A percentile compares a stretch with the other conserved stretches of the same genome.
phyloP scores from a whole-genome alignment of 2,797 vertebrate genomes.

The Chaetodon trifasciatus region DNA sequence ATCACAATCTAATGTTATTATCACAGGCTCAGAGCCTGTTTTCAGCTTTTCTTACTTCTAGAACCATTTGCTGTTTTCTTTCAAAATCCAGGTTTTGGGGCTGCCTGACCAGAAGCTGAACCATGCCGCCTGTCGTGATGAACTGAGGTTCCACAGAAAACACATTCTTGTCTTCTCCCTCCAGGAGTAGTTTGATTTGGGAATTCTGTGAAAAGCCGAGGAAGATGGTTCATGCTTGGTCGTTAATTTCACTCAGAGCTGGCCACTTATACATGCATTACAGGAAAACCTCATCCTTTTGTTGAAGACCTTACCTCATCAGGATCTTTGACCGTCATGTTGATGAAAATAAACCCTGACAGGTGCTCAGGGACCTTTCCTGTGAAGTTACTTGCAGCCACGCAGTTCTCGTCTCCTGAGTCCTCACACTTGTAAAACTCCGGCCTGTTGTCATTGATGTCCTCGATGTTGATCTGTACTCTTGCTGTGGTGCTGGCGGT shows the following conservation, averaged over 20 bases:
- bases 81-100: conserved; percentile 89
- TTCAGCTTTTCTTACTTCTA: conserved; percentile 84
- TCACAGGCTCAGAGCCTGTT: background rate
- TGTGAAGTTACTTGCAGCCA: conserved; percentile 71
- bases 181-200: conserved; percentile 82
- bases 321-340: conserved; percentile 86
- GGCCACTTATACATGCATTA: background rate
- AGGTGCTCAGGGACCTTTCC: conserved; percentile 88
- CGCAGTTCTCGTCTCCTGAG: conserved; percentile 65
- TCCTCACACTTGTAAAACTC: conserved; percentile 88
- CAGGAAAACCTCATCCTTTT: background rate
- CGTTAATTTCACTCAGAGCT: background rate
- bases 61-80: conserved; percentile 72
- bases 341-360: conserved; percentile 80
- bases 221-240: background rate
- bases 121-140: conserved; percentile 61
- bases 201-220: conserved; percentile 78
- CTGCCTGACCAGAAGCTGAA: conserved; percentile 87
- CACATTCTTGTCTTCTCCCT: conserved; percentile 76
- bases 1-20: background rate
- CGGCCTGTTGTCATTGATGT: conserved; percentile 92
- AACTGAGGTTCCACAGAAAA: conserved; percentile 86
- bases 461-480: conserved; percentile 86
- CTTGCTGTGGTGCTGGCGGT: conserved; percentile 71
- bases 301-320: conserved; percentile 85